Percentiles rank a stretch among this genome's conserved stretches.
These are phyloP conservation scores for Hyperoplus immaculatus DNA, from an alignment of 2,797 vertebrate genomes.

Conservation along the genomic window DNA sequence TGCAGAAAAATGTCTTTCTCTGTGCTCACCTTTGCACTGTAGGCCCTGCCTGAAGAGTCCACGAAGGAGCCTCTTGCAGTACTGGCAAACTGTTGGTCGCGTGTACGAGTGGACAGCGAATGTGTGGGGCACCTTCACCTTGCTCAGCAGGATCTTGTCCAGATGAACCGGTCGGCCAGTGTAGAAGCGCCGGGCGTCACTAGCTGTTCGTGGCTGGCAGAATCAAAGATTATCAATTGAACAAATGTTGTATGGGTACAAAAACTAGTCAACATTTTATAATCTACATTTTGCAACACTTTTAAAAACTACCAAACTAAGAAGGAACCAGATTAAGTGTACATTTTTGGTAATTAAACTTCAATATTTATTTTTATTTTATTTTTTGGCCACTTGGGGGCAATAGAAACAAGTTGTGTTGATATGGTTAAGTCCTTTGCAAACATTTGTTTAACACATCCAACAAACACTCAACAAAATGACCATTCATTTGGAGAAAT, in stretches of 20 bases:
- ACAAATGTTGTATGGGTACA: not conserved
- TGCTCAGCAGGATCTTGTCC: slow-evolving; percentile 93
- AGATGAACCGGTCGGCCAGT: slow-evolving; percentile 92
- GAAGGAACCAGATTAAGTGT: not conserved
- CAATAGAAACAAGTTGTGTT: not conserved
- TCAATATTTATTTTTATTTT: too few relatives aligned
- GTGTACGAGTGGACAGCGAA: slow-evolving; percentile 95
- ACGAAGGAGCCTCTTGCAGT: slow-evolving; percentile 92
- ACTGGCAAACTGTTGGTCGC: slow-evolving; percentile 93
- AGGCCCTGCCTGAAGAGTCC: slow-evolving; percentile 94
- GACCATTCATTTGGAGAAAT: too few relatives aligned
- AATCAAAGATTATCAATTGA: not conserved
- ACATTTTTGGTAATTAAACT: not conserved
- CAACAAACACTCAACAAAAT: not conserved
- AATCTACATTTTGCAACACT: not conserved
- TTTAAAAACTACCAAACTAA: not conserved
- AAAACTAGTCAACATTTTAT: not conserved
- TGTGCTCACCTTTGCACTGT: slow-evolving; percentile 92
- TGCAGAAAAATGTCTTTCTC: not conserved
- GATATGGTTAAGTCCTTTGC: not conserved
- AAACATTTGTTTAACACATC: not conserved
- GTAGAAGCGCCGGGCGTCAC: slow-evolving; percentile 88
- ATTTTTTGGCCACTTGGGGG: not conserved
- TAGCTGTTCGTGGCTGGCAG: slow-evolving; percentile 83
- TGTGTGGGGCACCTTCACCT: slow-evolving; percentile 95